Percentiles rank a stretch among this genome's conserved stretches.
phyloP scores from a whole-genome alignment of 2,113 vertebrate genomes.

The Cromileptes altivelis region DNA sequence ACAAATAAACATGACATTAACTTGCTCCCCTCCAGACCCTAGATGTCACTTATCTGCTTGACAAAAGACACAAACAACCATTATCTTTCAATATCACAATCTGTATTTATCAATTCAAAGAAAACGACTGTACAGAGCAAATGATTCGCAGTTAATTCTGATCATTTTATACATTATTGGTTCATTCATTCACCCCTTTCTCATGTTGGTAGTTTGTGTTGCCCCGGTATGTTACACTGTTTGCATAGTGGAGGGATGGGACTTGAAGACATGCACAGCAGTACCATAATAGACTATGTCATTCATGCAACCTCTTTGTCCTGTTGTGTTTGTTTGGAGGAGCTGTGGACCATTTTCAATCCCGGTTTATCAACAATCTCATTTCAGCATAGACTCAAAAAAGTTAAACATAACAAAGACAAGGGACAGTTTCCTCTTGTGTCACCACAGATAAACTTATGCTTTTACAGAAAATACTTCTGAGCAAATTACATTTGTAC shows the following conservation, averaged over 20 bases:
- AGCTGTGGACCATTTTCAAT: conserved; percentile 4
- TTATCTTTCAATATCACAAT: conserved; percentile 74
- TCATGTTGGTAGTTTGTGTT: conserved; percentile 65
- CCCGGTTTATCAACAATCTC: conserved; percentile 29
- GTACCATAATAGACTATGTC: conserved; percentile 67
- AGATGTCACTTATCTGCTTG: neutral
- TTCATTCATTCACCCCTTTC: conserved; percentile 70
- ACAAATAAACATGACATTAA: no score
- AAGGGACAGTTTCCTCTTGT: conserved; percentile 36
- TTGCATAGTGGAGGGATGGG: conserved; percentile 71
- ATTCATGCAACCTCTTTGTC: conserved; percentile 77
- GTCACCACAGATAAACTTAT: conserved; percentile 35
- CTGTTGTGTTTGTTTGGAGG: conserved; percentile 44
- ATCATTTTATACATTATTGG: conserved; percentile 69
- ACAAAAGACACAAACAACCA: conserved; percentile 33
- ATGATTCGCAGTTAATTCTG: conserved; percentile 62
- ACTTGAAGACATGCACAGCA: conserved; percentile 79
- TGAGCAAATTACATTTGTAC: conserved; percentile 72
- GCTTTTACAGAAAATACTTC: conserved; percentile 74
- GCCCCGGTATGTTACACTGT: conserved; percentile 70
- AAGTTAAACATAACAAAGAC: conserved; percentile 41
- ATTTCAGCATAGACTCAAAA: conserved; percentile 28
- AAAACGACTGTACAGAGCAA: conserved; percentile 76
- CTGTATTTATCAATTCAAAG: conserved; percentile 81
- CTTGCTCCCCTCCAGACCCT: no score